Base-by-base conservation (phyloP, 37 sponge, comb jelly and placozoan species). In the Oscarella lobularis region DNA sequence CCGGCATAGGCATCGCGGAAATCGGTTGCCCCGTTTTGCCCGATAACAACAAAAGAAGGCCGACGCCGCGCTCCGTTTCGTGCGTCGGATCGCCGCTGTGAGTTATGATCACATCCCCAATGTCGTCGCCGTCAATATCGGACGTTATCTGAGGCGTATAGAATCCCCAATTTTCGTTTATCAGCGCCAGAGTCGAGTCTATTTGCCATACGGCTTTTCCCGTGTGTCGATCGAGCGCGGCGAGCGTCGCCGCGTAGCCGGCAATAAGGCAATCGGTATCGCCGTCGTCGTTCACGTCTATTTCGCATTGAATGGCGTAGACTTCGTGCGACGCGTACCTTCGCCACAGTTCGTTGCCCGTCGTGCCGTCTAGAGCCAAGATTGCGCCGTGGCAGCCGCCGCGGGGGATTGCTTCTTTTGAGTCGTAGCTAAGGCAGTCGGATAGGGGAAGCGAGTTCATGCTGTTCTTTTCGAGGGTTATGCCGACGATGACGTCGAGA, bases 111-210 rank as follows among this genome's bases (percentile, higher is more conserved):
- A 87, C 9, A 30, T 91, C 92, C 3, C 20, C 39, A 20, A 84
- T 78, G 14, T 86, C 92, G 66, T 91, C 92, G 37, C 60, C 77
- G 39, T 91, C 88, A 6, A 91, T 66, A 39, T 91, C 92, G 31
- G 27, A 40, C 9, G 87, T 79, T 3, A 70, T 1, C 0, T 84
- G 75, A 0, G 92, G 92, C 39, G 75, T 84, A 67, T 82, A 87
- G 67, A 86, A 85, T 78, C 85, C 85, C 76, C 80, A 82, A 0
- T 38, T 31, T 20, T 81, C 73, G 40, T 37, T 78, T n/a, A n/a
- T n/a, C n/a, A n/a, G n/a, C 2, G 73, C 71, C 2, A 79, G 33
- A 2, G 38, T 33, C 2, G 9, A 35, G 38, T 91, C 92, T 2
- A 76, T 78, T 31, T 33, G 66, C 92, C 92, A 91, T 2, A 91